These are phyloP conservation scores for Rugalucina vietnamica DNA, from an alignment of 2,888 invertebrate genomes.

Conservation along the genomic window DNA sequence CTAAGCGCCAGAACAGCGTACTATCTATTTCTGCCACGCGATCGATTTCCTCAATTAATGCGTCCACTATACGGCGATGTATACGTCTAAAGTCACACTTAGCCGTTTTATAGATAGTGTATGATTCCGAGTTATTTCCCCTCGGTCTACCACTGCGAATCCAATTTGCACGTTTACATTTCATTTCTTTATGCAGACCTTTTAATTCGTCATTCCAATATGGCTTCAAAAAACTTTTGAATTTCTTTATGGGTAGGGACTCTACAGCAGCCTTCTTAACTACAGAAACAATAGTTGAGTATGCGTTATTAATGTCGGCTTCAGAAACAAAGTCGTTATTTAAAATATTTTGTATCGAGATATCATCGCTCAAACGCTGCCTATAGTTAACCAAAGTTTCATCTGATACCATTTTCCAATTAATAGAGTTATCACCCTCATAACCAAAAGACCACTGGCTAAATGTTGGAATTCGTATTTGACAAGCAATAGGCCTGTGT, in stretches of 20 bases:
- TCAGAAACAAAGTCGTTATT: not conserved
- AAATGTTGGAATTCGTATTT: not conserved
- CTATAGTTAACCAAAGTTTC: not conserved
- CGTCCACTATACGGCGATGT: not conserved
- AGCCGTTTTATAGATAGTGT: not conserved
- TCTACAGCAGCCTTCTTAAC: not conserved
- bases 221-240: slow-evolving; percentile 11
- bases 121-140: not conserved
- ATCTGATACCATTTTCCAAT: not conserved
- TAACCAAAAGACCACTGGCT: not conserved
- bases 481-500: not conserved
- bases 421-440: not conserved
- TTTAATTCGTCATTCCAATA: slow-evolving; percentile 16
- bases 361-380: not conserved
- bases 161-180: not conserved
- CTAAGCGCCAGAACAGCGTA: not conserved
- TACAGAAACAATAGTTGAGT: not conserved
- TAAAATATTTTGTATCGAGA: not conserved
- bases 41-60: not conserved
- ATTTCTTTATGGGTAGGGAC: not conserved
- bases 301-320: not conserved
- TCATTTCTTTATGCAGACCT: not conserved
- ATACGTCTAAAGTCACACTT: not conserved
- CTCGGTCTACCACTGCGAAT: not conserved
- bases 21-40: not conserved